Conservation (phyloP, 2,797 vertebrate species). For the Notolabrus celidotus region DNA sequence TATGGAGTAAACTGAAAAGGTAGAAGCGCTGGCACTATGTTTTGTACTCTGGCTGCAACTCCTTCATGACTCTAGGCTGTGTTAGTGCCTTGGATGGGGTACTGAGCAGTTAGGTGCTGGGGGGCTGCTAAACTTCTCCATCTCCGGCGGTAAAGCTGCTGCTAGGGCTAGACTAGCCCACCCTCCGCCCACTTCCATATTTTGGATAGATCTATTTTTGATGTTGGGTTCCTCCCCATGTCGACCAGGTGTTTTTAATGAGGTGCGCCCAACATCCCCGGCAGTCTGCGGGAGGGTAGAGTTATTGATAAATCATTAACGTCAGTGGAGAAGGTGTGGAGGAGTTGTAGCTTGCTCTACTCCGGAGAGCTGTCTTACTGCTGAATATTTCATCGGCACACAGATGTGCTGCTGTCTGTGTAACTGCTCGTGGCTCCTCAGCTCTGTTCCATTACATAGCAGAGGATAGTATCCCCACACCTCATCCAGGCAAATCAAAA, state of each 20-base stretch:
- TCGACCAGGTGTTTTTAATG: constrained; percentile 81
- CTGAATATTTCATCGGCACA: constrained; percentile 89
- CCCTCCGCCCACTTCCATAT: constrained; percentile 51
- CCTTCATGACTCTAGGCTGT: constrained; percentile 66
- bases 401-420: constrained; percentile 89
- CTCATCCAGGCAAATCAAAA: constrained; percentile 65
- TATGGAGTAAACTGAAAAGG: constrained; percentile 41
- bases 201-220: constrained; percentile 82
- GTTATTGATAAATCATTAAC: constrained; percentile 92
- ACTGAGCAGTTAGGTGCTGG: constrained; percentile 57
- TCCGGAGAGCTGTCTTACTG: constrained; percentile 82
- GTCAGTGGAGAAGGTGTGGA: constrained; percentile 84
- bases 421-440: constrained; percentile 83
- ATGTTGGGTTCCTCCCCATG: constrained; percentile 74
- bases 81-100: constrained; percentile 65
- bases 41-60: constrained; percentile 58
- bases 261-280: constrained; percentile 72
- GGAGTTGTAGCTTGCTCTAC: constrained; percentile 79
- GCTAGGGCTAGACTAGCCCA: constrained; percentile 37
- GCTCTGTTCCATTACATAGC: constrained; percentile 77
- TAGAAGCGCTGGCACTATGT: constrained; percentile 41
- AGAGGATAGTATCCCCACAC: constrained; percentile 67
- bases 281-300: constrained; percentile 77
- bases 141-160: constrained; percentile 69
- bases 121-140: constrained; percentile 67